Evolutionary conservation across 30 jellyfish, hydroid and myxozoan species (phyloP), one percentile per base, ranked within the genome.

Genomic region (Cassiopea andromeda): DNA sequence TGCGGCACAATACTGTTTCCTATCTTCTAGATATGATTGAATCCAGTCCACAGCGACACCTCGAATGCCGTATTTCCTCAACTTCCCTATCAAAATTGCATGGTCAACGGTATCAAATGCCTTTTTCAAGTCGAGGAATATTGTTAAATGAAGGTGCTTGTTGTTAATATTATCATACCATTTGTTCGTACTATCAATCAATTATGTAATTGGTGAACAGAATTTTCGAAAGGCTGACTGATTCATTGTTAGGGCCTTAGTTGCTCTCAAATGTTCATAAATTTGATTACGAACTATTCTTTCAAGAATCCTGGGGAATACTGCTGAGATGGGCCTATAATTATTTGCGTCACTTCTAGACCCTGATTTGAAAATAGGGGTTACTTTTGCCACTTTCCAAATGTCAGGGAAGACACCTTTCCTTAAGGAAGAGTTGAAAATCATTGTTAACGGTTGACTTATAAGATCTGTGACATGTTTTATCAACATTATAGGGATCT

Each of bases 111-210:
- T 77, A 77, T 45, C 46, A 77, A 50, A 77, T 47, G 72, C 73
- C 73, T 5, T 77, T 47, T 77, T 77, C 73, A 50, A 46, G 10
- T 46, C 73, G 45, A 77, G 73, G 45, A 77, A 46, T 19, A 50
- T 46, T 19, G 45, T 2, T 19, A 77, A 49, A 38, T 47, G 45
- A 5, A 54, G 73, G 8, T 77, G 49, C 58, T 46, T 77, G 58
- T 77, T 46, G 72, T 77, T 75, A 77, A 44, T 77, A 48, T 77
- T 77, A 10, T 47, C 73, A 58, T 80, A 80, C 67, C 89, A 60
- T 18, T 80, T 49, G 1, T 58, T 80, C n/a, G 89, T 17, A 61
- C 73, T 45, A 61, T 61, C 89, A n/a, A 61, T 80, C 89, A 58
- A 61, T 80, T 80, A 80, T 59, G 66, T 80, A 1, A 57, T 54